Evolutionary conservation across 1,140 invertebrate species (phyloP).

Genomic region (Pogonus chalceus): DNA sequence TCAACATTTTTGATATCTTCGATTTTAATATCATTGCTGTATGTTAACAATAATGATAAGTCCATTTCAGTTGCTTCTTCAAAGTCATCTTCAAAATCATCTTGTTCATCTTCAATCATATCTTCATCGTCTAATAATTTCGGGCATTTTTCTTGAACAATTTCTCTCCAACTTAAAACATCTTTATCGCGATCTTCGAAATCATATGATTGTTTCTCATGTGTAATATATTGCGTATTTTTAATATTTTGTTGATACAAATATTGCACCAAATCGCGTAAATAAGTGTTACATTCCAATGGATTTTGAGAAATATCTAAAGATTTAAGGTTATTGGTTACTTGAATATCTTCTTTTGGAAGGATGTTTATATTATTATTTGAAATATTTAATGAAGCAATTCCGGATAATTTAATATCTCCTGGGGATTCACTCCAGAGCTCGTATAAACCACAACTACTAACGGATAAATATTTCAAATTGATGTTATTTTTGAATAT

Average conservation of each 20-base stretch:
- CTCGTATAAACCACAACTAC: constrained; percentile 48
- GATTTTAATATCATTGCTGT: constrained; percentile 30
- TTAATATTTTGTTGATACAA: constrained; percentile 33
- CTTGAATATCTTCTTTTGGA: constrained; percentile 41
- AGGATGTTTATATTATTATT: constrained; percentile 46
- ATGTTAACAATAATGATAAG: too few relatives aligned
- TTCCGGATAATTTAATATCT: constrained; percentile 34
- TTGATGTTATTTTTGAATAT: constrained; percentile 48
- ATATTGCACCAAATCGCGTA: constrained; percentile 47
- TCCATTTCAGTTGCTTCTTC: constrained; percentile 27
- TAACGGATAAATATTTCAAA: constrained; percentile 51
- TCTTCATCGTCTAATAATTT: background rate
- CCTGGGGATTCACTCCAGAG: constrained; percentile 46
- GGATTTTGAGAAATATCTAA: constrained; percentile 55
- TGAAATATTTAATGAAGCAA: constrained; percentile 46
- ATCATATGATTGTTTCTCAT: constrained; percentile 20
- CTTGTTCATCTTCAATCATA: constrained; percentile 17
- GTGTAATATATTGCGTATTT: background rate
- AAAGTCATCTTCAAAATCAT: constrained; percentile 20
- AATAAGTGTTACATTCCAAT: constrained; percentile 47
- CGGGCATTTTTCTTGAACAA: background rate
- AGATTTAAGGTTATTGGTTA: constrained; percentile 46
- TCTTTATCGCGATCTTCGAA: constrained; percentile 25
- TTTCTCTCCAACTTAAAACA: background rate
- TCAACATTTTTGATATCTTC: constrained; percentile 24